phyloP scores from a whole-genome alignment of 1,140 invertebrate genomes.

The Tenebrio molitor region DNA sequence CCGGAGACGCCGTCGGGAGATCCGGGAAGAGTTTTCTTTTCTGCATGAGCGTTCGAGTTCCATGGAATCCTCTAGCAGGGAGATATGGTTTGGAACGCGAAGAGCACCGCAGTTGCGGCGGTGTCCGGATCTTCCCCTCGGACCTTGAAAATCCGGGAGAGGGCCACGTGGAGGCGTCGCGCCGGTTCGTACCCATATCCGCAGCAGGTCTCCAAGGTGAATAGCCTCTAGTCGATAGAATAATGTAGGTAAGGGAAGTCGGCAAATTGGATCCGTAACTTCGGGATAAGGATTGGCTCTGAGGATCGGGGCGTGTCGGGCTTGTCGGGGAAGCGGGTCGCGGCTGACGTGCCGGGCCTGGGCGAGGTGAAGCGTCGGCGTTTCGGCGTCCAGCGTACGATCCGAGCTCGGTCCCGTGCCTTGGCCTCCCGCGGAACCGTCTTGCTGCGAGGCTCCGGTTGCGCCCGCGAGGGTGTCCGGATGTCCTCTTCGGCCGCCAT shows the following conservation, averaged over 20 bases:
- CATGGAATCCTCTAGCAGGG: slow-evolving; percentile 81
- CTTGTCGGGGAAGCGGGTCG: too few species aligned
- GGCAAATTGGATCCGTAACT: slow-evolving; percentile 86
- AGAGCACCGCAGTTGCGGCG: slow-evolving; percentile 80
- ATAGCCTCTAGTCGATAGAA: slow-evolving; percentile 91
- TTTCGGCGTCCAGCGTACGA: too few species aligned
- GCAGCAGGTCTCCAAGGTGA: slow-evolving; percentile 92
- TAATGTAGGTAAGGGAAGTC: slow-evolving; percentile 92
- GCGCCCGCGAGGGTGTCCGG: too few species aligned
- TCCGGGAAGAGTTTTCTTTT: slow-evolving; percentile 87
- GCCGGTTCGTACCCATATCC: slow-evolving; percentile 81
- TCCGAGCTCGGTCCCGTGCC: too few species aligned
- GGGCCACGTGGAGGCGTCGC: slow-evolving; percentile 69
- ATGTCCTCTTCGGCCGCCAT: slow-evolving; percentile 73
- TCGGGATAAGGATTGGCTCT: slow-evolving; percentile 84
- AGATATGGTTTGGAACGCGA: slow-evolving; percentile 78
- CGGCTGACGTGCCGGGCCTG: neutral
- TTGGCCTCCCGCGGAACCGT: neutral
- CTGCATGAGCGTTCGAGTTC: slow-evolving; percentile 76
- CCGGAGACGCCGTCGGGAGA: slow-evolving; percentile 80
- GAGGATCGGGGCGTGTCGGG: slow-evolving; percentile 70
- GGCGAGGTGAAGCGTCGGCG: too few species aligned
- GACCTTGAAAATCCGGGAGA: slow-evolving; percentile 84
- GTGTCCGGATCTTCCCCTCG: slow-evolving; percentile 69
- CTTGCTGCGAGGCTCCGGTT: too few species aligned